A percentile compares a stretch with the other conserved stretches of the same genome.
phyloP scores from a whole-genome alignment of 2,113 vertebrate species.

The Hyla sarda region DNA sequence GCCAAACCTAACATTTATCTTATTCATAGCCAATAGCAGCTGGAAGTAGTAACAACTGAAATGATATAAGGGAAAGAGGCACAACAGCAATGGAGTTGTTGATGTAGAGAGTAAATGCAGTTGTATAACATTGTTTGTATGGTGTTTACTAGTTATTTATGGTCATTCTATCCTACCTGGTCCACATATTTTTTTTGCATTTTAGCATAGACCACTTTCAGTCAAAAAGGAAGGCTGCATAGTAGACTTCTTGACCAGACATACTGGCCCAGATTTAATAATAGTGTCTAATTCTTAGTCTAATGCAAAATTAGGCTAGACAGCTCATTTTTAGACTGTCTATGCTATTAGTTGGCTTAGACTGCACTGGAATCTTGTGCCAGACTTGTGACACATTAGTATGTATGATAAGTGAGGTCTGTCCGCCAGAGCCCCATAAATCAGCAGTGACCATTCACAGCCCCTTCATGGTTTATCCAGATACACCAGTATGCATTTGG shows the following conservation, averaged over 20 bases:
- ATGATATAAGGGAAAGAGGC: too few species aligned
- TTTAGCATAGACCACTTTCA: not conserved
- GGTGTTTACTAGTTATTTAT: not conserved
- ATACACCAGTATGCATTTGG: too few species aligned
- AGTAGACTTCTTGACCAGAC: not conserved
- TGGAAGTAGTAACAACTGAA: not conserved
- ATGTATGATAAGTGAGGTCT: too few species aligned
- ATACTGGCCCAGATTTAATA: too few species aligned
- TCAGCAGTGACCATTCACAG: too few species aligned
- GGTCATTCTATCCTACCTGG: not conserved
- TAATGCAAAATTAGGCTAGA: too few species aligned
- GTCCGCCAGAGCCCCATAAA: too few species aligned
- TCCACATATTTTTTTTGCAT: not conserved
- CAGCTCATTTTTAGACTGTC: not conserved
- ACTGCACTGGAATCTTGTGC: too few species aligned
- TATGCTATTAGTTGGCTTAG: too few species aligned
- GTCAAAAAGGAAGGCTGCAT: not conserved
- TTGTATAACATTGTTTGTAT: not conserved
- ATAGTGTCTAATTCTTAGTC: too few species aligned
- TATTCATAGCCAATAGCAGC: conserved; percentile 21
- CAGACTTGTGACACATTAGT: too few species aligned
- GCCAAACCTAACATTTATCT: not conserved
- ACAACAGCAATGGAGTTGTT: not conserved
- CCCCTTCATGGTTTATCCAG: too few species aligned
- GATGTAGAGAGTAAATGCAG: not conserved